Base-by-base conservation (phyloP, 2,888 invertebrate genomes). In the Napeogenes inachia region DNA sequence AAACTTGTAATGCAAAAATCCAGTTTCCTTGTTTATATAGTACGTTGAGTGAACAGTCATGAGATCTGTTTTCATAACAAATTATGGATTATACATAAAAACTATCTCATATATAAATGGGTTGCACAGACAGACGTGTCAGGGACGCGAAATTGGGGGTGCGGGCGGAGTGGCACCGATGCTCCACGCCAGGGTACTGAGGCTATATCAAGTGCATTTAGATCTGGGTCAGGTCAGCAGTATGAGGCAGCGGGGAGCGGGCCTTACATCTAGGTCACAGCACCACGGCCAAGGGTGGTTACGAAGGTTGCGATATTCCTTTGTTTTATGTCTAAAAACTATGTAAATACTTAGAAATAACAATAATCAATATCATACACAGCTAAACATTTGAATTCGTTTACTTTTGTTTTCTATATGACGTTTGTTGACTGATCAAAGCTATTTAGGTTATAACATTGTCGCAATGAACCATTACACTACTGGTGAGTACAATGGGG, bases 201-300 rank as follows among this genome's bases (percentile, higher is more conserved):
- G 75, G 78, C 78, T 79, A 73, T 73, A 84, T 82, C 78, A 84
- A 87, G 82, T 88, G 87, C 85, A 87, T 80, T 79, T 70, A 75
- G 77, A 88, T 84, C 77, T 88, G 77, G 87, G 85, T 85, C 84
- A 87, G 87, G 86, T 85, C 84, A 85, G 83, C 81, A 80, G 78
- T 72, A 75, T 75, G 76, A 73, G 70, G 74, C 67, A 60, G 67
- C 2, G 66, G 73, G 69, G 64, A 64, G 68, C 64, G 73, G 77
- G 75, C 74, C 72, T 72, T 74, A 73, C 75, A 89, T 81, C 82
- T 87, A 80, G 87, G 88, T 87, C 87, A 77, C 77, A 83, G 73
- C 77, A 83, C 86, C 89, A 89, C 86, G 88, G 89, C 89, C 89
- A 89, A 89, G 89, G 89, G 87, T 88, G 86, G 79, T 78, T 72